These are phyloP conservation scores for Drosophila barbarae DNA, from an alignment of 2,888 invertebrate genomes.

Conservation along the genomic window DNA sequence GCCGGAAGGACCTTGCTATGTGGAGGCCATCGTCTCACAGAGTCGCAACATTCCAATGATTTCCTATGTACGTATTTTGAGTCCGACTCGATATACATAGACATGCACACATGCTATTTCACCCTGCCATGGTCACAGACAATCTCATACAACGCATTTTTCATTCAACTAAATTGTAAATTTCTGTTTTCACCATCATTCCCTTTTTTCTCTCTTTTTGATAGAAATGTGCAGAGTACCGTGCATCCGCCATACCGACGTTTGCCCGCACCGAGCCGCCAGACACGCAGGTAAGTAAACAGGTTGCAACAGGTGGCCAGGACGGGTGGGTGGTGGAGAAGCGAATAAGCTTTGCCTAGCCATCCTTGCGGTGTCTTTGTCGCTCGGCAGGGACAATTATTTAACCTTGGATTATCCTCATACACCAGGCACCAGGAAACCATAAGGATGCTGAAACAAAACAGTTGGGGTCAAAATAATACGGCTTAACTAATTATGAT, in stretches of 20 bases:
- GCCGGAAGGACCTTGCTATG: constrained; percentile 95
- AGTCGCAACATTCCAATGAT: constrained; percentile 97
- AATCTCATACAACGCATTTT: constrained; percentile 11
- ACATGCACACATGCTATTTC: neutral
- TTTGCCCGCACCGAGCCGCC: constrained; percentile 97
- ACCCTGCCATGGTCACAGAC: neutral
- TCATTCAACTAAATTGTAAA: constrained; percentile 56
- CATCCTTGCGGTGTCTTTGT: constrained; percentile 5
- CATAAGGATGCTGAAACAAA: neutral
- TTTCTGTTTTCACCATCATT: constrained; percentile 3
- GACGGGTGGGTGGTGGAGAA: constrained; percentile 2
- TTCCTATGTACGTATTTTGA: constrained; percentile 90
- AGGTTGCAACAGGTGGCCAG: constrained; percentile 20
- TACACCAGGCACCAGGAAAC: neutral
- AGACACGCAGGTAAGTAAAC: constrained; percentile 87
- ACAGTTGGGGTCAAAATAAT: neutral
- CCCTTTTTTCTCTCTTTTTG: constrained; percentile 1
- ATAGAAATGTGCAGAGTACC: constrained; percentile 96
- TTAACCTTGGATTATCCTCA: constrained; percentile 23
- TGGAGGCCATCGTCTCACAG: constrained; percentile 96
- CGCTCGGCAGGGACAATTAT: constrained; percentile 11
- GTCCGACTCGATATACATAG: neutral
- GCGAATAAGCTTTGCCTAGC: neutral
- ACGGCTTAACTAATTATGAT: neutral
- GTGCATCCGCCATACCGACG: constrained; percentile 91